Conservation (phyloP, 2,888 invertebrate genomes). For the Psylliodes chrysocephalus region DNA sequence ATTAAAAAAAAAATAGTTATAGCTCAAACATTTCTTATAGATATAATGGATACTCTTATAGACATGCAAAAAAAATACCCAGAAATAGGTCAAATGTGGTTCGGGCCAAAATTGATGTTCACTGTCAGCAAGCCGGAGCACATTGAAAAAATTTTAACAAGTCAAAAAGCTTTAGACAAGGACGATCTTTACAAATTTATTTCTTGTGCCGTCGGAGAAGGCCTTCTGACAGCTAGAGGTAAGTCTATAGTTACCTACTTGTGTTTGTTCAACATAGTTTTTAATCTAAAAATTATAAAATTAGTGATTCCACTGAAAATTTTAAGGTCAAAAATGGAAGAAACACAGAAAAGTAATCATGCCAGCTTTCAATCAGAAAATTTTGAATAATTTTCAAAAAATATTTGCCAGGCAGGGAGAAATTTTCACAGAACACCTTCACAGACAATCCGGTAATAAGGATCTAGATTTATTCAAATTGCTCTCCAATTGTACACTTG, state of each 20-base stretch:
- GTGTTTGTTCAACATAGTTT: no score
- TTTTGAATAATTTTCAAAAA: conserved; percentile 70
- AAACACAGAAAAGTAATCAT: conserved; percentile 69
- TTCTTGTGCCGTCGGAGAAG: conserved; percentile 7
- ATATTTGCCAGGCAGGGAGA: conserved; percentile 71
- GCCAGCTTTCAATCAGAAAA: conserved; percentile 73
- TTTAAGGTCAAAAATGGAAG: conserved; percentile 70
- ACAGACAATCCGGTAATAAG: conserved; percentile 56
- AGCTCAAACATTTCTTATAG: no score
- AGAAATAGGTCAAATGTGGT: conserved; percentile 12
- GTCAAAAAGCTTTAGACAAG: conserved; percentile 22
- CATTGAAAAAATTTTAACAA: conserved; percentile 30
- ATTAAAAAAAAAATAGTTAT: no score
- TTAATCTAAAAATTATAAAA: no score
- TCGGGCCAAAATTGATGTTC: conserved; percentile 21
- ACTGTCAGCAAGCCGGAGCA: conserved; percentile 17
- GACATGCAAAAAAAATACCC: conserved; percentile 21
- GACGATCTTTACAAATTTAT: conserved; percentile 26
- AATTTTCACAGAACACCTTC: conserved; percentile 65
- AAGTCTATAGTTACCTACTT: no score
- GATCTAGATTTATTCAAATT: conserved; percentile 68
- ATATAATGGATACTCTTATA: conserved; percentile 13
- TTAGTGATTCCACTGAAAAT: no score
- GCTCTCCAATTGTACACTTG: conserved; percentile 69
- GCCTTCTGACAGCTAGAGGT: conserved; percentile 29